These are phyloP conservation scores for Fragum fragum DNA, from an alignment of 2,888 invertebrate species.

Conservation along the genomic window DNA sequence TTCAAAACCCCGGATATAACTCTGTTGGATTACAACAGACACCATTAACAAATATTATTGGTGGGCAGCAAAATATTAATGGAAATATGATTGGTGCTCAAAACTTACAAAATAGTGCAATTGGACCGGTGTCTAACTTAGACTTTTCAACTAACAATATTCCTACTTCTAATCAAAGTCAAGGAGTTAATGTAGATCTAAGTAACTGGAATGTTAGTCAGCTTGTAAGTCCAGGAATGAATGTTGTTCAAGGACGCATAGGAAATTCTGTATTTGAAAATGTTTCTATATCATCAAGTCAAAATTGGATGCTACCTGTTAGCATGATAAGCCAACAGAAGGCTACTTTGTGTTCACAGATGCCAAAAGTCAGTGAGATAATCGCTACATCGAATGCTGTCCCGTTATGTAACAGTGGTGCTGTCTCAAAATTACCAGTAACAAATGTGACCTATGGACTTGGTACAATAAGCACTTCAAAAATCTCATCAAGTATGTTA, in stretches of 20 bases:
- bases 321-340: not conserved
- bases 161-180: slow-evolving; percentile 11
- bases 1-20: slow-evolving; percentile 47
- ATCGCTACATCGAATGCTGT: slow-evolving; percentile 5
- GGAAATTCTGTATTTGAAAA: slow-evolving; percentile 1
- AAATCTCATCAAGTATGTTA: slow-evolving; percentile 29
- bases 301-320: not conserved
- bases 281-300: not conserved
- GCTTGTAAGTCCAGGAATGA: slow-evolving; percentile 20
- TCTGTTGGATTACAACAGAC: slow-evolving; percentile 44
- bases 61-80: slow-evolving; percentile 43
- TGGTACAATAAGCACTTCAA: slow-evolving; percentile 37
- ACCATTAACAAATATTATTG: slow-evolving; percentile 37
- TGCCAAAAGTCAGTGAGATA: slow-evolving; percentile 6
- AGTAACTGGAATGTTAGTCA: slow-evolving; percentile 55
- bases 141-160: slow-evolving; percentile 19
- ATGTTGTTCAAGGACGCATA: slow-evolving; percentile 21
- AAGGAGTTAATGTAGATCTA: slow-evolving; percentile 50
- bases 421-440: slow-evolving; percentile 27
- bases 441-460: slow-evolving; percentile 42
- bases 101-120: slow-evolving; percentile 30
- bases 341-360: not conserved
- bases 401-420: not conserved
- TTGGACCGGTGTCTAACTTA: slow-evolving; percentile 6
- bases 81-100: slow-evolving; percentile 50